Evolutionary conservation across 2,888 invertebrate genomes (phyloP).

Genomic region (Callimorpha dominula): DNA sequence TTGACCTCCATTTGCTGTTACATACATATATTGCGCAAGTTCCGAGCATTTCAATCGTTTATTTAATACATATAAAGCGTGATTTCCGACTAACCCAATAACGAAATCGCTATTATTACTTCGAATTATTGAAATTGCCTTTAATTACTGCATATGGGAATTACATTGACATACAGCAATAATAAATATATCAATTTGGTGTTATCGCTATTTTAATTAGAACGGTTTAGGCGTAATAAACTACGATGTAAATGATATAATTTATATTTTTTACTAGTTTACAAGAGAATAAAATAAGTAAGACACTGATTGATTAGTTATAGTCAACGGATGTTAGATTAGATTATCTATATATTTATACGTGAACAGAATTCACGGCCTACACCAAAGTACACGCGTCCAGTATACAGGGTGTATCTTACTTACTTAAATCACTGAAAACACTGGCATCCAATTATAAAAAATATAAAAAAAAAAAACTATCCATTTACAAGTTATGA

Average conservation of each 20-base stretch:
- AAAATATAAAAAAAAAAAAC: too few species aligned
- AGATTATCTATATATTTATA: neutral
- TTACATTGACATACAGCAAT: slow-evolving; percentile 9
- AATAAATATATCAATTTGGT: slow-evolving; percentile 1
- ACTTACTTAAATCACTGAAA: too few species aligned
- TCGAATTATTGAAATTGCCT: slow-evolving; percentile 13
- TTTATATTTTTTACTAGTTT: neutral
- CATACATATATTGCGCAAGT: slow-evolving; percentile 5
- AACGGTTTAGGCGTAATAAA: neutral
- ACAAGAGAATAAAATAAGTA: neutral
- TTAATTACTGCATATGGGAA: neutral
- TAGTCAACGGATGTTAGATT: neutral
- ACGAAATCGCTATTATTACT: slow-evolving; percentile 8
- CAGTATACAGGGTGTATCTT: too few species aligned
- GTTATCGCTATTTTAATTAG: slow-evolving; percentile 3
- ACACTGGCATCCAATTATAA: too few species aligned
- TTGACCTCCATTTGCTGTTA: slow-evolving; percentile 8
- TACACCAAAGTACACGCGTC: too few species aligned
- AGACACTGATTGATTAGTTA: neutral
- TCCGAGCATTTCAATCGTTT: slow-evolving; percentile 1
- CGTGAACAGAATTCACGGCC: too few species aligned
- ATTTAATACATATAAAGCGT: slow-evolving; percentile 2
- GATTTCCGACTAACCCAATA: slow-evolving; percentile 1
- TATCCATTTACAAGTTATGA: too few species aligned
- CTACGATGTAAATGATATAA: slow-evolving; percentile 7